Percentiles rank a stretch among this genome's conserved stretches.
These are phyloP conservation scores for Amphibalanus amphitrite DNA, from an alignment of 1,140 invertebrate species.

Conservation along the genomic window DNA sequence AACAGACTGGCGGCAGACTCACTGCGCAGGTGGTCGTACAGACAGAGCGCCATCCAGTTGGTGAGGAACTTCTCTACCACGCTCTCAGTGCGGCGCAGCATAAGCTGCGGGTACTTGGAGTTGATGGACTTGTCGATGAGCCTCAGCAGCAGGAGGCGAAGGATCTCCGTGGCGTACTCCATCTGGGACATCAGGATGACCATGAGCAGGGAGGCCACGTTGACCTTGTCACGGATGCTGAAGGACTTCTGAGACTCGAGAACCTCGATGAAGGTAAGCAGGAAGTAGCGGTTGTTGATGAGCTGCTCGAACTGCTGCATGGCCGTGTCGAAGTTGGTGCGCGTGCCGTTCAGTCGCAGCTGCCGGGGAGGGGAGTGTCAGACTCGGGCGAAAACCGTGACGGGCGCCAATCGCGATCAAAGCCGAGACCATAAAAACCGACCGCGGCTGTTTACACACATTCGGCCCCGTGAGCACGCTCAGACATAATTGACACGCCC, in stretches of 20 bases:
- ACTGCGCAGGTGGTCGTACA: slow-evolving; percentile 91
- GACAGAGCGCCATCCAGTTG: slow-evolving; percentile 95
- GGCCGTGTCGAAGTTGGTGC: slow-evolving; percentile 76
- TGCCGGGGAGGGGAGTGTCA: slow-evolving; percentile 21
- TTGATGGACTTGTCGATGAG: slow-evolving; percentile 79
- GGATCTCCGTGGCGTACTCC: slow-evolving; percentile 87
- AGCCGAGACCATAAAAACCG: background rate
- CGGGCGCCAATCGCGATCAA: background rate
- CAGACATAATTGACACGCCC: too few species aligned
- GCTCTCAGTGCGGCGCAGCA: slow-evolving; percentile 85
- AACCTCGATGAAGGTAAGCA: slow-evolving; percentile 81
- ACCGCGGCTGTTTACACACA: too few species aligned
- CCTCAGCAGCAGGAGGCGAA: slow-evolving; percentile 65
- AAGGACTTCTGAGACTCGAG: slow-evolving; percentile 78
- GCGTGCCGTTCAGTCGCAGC: slow-evolving; percentile 49
- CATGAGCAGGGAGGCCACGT: slow-evolving; percentile 82
- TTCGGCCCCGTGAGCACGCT: too few species aligned
- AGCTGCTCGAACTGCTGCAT: slow-evolving; percentile 90
- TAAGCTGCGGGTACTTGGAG: slow-evolving; percentile 77
- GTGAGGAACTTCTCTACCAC: slow-evolving; percentile 98
- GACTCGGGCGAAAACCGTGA: background rate
- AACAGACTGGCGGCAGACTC: slow-evolving; percentile 88
- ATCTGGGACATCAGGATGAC: slow-evolving; percentile 86
- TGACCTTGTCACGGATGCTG: slow-evolving; percentile 76
- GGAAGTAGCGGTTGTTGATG: slow-evolving; percentile 80